Evolutionary conservation across 1,140 invertebrate genomes (phyloP).

Genomic region (Drusus annulatus): DNA sequence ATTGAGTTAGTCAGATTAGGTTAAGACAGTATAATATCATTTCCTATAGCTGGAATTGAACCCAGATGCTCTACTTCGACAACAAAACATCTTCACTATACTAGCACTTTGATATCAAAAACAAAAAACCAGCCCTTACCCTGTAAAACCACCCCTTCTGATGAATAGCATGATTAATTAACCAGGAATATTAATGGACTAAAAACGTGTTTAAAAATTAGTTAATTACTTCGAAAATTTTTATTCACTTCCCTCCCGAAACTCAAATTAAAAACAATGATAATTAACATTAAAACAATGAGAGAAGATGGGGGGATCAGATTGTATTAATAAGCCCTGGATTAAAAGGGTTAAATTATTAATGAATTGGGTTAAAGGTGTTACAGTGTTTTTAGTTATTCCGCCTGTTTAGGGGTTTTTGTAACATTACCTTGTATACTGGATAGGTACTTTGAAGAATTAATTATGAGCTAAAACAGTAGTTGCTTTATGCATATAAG

Average conservation of each 20-base stretch:
- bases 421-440: neutral
- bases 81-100: no score
- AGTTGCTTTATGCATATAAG: no score
- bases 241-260: conserved; percentile 15
- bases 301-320: neutral
- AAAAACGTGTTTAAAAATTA: conserved; percentile 53
- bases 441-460: no score
- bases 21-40: no score
- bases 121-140: neutral
- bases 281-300: conserved; percentile 56
- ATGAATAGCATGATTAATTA: conserved; percentile 53
- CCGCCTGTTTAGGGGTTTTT: neutral
- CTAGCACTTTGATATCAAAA: neutral
- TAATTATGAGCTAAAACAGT: no score
- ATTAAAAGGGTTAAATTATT: neutral
- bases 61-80: no score
- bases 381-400: neutral
- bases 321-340: neutral
- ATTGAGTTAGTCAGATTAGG: no score
- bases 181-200: conserved; percentile 51
- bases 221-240: conserved; percentile 53
- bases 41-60: no score
- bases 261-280: conserved; percentile 58
- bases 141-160: conserved; percentile 21
- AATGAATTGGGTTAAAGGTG: conserved; percentile 19